These are phyloP conservation scores for Philopotamus ludificatus DNA, from an alignment of 1,140 invertebrate genomes.

Conservation along the genomic window DNA sequence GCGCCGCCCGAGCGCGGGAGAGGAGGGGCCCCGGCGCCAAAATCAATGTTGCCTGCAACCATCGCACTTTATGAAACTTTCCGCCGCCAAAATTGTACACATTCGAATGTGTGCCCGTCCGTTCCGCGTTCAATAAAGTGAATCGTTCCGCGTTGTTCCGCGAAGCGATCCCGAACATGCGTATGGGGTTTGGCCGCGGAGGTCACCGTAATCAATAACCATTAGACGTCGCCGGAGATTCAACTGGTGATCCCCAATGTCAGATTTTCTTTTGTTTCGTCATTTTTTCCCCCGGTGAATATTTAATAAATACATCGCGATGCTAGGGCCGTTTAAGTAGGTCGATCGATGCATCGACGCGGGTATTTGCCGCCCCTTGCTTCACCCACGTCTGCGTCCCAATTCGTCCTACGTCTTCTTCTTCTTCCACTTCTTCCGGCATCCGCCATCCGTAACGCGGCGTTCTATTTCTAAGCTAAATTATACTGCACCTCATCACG, in stretches of 20 bases:
- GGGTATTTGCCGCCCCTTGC: constrained; percentile 1
- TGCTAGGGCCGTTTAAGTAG: constrained; percentile 32
- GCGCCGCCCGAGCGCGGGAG: not conserved
- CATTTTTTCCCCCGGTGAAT: too few relatives aligned
- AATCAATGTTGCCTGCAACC: constrained; percentile 13
- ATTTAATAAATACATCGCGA: not conserved
- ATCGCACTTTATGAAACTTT: not conserved
- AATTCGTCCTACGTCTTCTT: not conserved
- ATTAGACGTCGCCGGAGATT: too few relatives aligned
- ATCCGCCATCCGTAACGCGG: not conserved
- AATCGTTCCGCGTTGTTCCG: too few relatives aligned
- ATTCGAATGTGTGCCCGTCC: not conserved
- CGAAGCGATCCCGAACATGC: too few relatives aligned
- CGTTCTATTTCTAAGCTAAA: not conserved
- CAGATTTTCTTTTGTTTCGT: too few relatives aligned
- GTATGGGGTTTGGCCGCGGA: too few relatives aligned
- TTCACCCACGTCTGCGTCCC: not conserved
- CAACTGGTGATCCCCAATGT: too few relatives aligned
- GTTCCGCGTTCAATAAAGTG: too few relatives aligned
- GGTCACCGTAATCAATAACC: too few relatives aligned
- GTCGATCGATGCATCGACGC: constrained; percentile 39
- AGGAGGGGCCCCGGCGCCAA: constrained; percentile 6
- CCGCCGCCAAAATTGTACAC: not conserved
- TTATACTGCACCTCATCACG: not conserved
- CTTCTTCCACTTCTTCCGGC: not conserved